phyloP scores from a whole-genome alignment of 23 tunicate genomes.

The Styela clava region DNA sequence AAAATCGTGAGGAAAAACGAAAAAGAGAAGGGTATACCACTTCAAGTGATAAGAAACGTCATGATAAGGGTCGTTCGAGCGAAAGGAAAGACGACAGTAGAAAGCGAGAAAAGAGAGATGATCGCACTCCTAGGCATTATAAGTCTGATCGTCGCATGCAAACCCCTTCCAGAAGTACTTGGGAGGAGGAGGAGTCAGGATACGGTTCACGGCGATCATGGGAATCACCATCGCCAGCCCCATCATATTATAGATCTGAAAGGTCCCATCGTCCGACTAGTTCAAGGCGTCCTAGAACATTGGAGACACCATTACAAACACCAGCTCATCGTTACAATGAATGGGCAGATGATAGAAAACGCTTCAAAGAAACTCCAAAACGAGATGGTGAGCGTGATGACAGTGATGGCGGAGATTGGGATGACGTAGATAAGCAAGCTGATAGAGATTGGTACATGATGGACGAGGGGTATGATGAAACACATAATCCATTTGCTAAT shows the following conservation, averaged over 20 bases:
- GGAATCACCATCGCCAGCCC: constrained; percentile 96
- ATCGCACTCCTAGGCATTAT: constrained; percentile 1
- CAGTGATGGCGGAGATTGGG: constrained; percentile 49
- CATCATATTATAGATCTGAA: constrained; percentile 17
- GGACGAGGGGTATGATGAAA: constrained; percentile 97
- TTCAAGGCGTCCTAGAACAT: constrained; percentile 5
- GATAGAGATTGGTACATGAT: constrained; percentile 99
- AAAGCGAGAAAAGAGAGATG: constrained; percentile 17
- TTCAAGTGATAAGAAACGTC: constrained; percentile 16
- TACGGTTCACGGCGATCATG: constrained; percentile 58
- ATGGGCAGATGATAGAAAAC: constrained; percentile 65
- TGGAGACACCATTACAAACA: constrained; percentile 87
- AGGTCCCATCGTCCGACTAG: constrained; percentile 13
- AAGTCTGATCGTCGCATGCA: neutral
- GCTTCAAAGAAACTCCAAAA: constrained; percentile 21
- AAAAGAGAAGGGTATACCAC: constrained; percentile 37
- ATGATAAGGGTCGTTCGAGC: neutral
- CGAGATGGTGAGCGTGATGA: constrained; percentile 23
- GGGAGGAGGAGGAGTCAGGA: constrained; percentile 90
- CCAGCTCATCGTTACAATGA: constrained; percentile 95
- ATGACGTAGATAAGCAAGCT: constrained; percentile 85
- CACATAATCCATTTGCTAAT: constrained; percentile 78
- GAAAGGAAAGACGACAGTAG: constrained; percentile 29
- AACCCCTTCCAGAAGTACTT: constrained; percentile 31
- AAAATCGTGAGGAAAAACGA: constrained; percentile 55